phyloP scores from a whole-genome alignment of 2,888 invertebrate species.

The Meteorus cinctellus region DNA sequence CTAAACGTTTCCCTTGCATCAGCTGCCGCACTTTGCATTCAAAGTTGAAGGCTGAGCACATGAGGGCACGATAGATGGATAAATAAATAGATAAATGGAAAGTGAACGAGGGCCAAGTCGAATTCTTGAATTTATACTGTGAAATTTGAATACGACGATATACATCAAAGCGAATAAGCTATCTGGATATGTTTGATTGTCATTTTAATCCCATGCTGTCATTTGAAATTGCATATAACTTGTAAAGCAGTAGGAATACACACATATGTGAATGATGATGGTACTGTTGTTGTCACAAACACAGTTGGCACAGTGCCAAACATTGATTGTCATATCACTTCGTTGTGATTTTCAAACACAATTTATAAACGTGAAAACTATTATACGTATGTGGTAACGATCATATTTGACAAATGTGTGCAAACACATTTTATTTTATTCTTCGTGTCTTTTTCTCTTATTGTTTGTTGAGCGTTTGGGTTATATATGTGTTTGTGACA shows the following conservation, averaged over 20 bases:
- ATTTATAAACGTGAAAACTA: background rate
- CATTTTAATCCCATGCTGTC: background rate
- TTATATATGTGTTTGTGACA: too few relatives aligned
- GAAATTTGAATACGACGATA: too few relatives aligned
- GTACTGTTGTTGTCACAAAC: background rate
- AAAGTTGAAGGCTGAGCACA: background rate
- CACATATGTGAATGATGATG: background rate
- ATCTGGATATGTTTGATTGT: background rate
- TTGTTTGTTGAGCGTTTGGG: background rate
- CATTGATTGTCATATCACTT: constrained; percentile 3
- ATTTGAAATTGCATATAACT: background rate
- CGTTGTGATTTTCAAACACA: background rate
- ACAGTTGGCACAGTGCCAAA: background rate
- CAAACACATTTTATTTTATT: background rate
- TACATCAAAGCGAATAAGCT: background rate
- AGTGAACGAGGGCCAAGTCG: too few relatives aligned
- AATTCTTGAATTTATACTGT: too few relatives aligned
- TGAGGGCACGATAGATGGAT: background rate
- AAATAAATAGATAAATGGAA: too few relatives aligned
- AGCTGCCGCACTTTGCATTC: background rate
- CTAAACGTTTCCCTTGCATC: background rate
- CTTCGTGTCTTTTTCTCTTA: background rate
- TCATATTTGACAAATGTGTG: background rate
- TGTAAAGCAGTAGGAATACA: background rate
- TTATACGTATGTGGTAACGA: background rate